Percentiles rank a stretch among this genome's conserved stretches.
Conservation (phyloP, 1,140 invertebrate genomes). For the Lamellibrachia luymesi region DNA sequence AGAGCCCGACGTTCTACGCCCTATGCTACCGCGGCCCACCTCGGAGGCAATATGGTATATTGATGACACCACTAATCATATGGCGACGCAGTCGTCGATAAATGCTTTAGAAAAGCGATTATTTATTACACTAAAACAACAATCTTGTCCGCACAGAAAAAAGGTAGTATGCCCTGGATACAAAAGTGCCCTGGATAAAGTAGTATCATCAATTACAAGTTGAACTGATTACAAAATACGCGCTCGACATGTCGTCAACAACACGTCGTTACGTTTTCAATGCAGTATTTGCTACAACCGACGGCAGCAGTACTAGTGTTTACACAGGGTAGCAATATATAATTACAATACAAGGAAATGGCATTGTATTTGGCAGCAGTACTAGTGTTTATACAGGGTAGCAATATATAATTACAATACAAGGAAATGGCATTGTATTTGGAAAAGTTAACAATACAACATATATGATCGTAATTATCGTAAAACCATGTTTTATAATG, state of each 20-base stretch:
- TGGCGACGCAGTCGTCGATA: neutral
- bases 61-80: neutral
- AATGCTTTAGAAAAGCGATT: neutral
- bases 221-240: neutral
- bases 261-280: neutral
- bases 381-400: too few relatives aligned
- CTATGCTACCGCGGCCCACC: too few relatives aligned
- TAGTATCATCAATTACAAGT: neutral
- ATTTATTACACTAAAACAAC: neutral
- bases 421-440: too few relatives aligned
- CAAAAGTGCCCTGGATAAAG: neutral
- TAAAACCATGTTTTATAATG: too few relatives aligned
- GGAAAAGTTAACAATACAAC: too few relatives aligned
- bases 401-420: too few relatives aligned
- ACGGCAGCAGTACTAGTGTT: too few relatives aligned
- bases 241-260: neutral
- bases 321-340: neutral
- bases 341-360: too few relatives aligned
- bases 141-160: neutral
- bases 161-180: neutral
- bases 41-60: neutral
- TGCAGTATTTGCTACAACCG: neutral
- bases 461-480: too few relatives aligned
- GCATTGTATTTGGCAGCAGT: too few relatives aligned
- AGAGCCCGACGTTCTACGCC: too few relatives aligned